Conservation (phyloP, 2,113 vertebrate genomes). For the Cheilinus undulatus region DNA sequence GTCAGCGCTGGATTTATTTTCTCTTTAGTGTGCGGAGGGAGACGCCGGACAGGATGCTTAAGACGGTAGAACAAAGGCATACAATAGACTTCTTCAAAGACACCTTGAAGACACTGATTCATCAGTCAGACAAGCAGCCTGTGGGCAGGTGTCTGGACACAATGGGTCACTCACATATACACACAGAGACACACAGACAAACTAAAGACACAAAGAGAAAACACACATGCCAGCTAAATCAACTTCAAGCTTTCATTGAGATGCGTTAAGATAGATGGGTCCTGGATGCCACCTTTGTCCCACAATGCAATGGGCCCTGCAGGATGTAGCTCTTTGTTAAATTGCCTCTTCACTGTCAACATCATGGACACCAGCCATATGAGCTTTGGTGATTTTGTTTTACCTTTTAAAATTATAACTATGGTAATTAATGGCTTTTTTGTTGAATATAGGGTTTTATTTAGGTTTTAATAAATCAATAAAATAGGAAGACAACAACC, state of each 20-base stretch:
- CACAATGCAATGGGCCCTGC: slow-evolving; percentile 50
- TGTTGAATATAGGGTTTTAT: too few species aligned
- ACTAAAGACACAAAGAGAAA: slow-evolving; percentile 29
- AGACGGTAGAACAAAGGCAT: slow-evolving; percentile 72
- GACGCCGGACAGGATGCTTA: slow-evolving; percentile 69
- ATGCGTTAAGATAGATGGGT: slow-evolving; percentile 64
- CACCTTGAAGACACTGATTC: slow-evolving; percentile 81
- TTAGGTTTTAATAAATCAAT: too few species aligned
- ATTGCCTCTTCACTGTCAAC: slow-evolving; percentile 24
- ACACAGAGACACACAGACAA: slow-evolving; percentile 27
- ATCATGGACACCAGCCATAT: not conserved
- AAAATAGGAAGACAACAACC: too few species aligned
- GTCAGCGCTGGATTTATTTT: slow-evolving; percentile 75
- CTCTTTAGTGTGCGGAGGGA: slow-evolving; percentile 66
- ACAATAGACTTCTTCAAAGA: slow-evolving; percentile 82
- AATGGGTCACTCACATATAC: slow-evolving; percentile 70
- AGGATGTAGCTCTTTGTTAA: slow-evolving; percentile 52
- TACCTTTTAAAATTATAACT: too few species aligned
- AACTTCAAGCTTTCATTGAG: slow-evolving; percentile 65
- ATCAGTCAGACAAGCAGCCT: slow-evolving; percentile 79
- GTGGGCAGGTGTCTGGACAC: slow-evolving; percentile 81
- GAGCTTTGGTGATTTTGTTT: not conserved
- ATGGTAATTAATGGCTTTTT: too few species aligned
- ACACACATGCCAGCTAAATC: slow-evolving; percentile 68
- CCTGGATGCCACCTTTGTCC: slow-evolving; percentile 65